phyloP scores from a whole-genome alignment of 1,140 invertebrate genomes.

The Streblospio benedicti region DNA sequence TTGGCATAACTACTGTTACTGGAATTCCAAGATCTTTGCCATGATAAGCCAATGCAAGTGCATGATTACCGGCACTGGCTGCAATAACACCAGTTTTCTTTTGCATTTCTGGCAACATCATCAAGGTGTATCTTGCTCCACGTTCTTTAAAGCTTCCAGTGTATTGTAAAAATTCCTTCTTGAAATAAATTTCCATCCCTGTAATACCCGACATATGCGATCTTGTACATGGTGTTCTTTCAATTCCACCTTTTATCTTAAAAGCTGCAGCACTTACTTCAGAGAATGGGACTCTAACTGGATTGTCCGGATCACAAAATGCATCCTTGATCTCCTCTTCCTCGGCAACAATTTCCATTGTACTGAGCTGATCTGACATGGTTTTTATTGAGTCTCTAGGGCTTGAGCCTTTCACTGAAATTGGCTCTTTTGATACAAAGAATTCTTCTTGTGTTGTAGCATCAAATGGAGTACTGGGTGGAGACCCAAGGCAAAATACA shows the following conservation, averaged over 20 bases:
- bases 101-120: slow-evolving; percentile 59
- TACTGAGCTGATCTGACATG: too few species aligned
- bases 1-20: slow-evolving; percentile 88
- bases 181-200: slow-evolving; percentile 79
- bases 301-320: slow-evolving; percentile 67
- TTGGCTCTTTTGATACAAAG: too few species aligned
- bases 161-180: slow-evolving; percentile 84
- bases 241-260: slow-evolving; percentile 72
- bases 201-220: slow-evolving; percentile 68
- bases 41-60: slow-evolving; percentile 78
- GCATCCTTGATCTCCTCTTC: slow-evolving; percentile 52
- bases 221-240: slow-evolving; percentile 68
- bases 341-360: too few species aligned
- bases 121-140: slow-evolving; percentile 74
- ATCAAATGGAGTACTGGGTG: too few species aligned
- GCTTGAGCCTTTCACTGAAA: too few species aligned
- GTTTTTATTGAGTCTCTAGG: too few species aligned
- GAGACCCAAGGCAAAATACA: too few species aligned
- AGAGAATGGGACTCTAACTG: slow-evolving; percentile 67
- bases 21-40: slow-evolving; percentile 69
- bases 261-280: slow-evolving; percentile 83
- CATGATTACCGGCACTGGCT: slow-evolving; percentile 86
- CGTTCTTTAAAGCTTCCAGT: slow-evolving; percentile 92
- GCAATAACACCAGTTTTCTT: slow-evolving; percentile 74
- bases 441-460: too few species aligned